Conservation (phyloP, 2,797 vertebrate species). For the Tenualosa ilisha region DNA sequence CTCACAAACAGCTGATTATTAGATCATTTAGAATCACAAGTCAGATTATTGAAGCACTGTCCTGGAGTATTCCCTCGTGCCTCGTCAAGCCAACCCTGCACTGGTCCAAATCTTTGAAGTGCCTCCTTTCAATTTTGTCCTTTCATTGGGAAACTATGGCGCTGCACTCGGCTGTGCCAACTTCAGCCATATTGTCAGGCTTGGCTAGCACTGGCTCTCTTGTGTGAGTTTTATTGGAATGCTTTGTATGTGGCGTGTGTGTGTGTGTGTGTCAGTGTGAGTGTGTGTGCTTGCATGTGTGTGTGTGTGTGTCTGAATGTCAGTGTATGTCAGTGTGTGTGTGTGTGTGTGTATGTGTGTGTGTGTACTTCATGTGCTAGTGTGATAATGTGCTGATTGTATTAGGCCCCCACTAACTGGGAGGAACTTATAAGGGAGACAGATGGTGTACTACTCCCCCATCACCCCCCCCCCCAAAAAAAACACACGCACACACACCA, state of each 20-base stretch:
- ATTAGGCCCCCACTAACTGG: constrained; percentile 60
- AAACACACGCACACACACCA: not conserved
- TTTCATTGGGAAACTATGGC: constrained; percentile 5
- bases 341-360: constrained; percentile 34
- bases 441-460: constrained; percentile 62
- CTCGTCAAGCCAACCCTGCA: not conserved
- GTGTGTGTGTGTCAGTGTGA: not conserved
- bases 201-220: not conserved
- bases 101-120: not conserved
- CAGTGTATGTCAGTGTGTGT: not conserved
- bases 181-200: constrained; percentile 1
- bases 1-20: not conserved
- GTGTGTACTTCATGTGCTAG: constrained; percentile 47
- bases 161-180: not conserved
- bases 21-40: not conserved
- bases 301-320: not conserved
- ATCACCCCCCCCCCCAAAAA: not conserved
- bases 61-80: not conserved
- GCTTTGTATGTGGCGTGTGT: not conserved
- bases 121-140: not conserved
- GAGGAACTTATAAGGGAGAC: constrained; percentile 69
- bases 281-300: not conserved
- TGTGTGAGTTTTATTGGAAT: not conserved
- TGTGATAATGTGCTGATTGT: constrained; percentile 56
- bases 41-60: not conserved